phyloP scores from a whole-genome alignment of 2,113 vertebrate species.

The Patagioenas fasciata region DNA sequence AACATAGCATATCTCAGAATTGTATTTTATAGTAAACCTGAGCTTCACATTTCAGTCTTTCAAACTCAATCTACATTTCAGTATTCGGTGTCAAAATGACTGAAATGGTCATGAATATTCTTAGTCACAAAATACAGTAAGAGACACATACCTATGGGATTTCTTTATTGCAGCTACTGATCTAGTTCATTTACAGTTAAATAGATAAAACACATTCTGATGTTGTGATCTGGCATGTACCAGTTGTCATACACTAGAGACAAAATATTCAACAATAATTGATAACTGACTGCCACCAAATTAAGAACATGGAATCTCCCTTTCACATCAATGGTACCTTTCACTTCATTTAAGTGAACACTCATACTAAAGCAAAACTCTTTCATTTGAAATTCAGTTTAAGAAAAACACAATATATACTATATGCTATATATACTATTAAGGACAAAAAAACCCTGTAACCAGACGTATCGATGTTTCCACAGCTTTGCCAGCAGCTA shows the following conservation, averaged over 20 bases:
- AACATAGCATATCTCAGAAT: neutral
- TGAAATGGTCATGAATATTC: neutral
- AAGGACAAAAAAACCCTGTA: neutral
- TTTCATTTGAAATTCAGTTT: neutral
- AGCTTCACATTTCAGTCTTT: neutral
- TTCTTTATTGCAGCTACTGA: neutral
- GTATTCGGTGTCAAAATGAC: neutral
- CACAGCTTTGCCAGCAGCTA: neutral
- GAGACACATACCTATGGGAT: rapidly evolving
- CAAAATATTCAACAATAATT: neutral
- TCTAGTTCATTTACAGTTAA: neutral
- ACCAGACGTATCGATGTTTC: neutral
- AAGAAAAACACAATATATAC: neutral
- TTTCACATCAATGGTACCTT: neutral
- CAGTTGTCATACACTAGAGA: neutral
- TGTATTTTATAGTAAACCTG: neutral
- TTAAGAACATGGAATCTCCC: neutral
- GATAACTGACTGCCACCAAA: neutral
- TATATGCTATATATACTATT: neutral
- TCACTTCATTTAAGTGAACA: neutral
- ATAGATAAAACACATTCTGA: neutral
- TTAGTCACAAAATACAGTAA: neutral
- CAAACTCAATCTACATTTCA: neutral
- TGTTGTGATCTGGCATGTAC: neutral
- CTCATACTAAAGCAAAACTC: neutral